Base-by-base conservation (phyloP, 2,888 invertebrate genomes). In the Agrotis segetum region DNA sequence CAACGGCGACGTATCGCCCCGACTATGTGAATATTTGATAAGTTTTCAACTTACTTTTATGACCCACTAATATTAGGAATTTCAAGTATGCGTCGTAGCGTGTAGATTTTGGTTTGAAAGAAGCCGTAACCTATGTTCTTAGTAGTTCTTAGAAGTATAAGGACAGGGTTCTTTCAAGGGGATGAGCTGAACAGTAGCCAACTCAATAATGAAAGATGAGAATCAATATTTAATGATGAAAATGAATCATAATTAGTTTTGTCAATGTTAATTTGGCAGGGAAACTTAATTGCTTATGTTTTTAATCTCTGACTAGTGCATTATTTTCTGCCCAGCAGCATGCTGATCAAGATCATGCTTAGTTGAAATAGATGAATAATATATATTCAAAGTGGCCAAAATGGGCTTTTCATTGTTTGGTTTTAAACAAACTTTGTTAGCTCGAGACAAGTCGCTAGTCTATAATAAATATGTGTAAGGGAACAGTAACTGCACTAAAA, bases 1-100 rank as follows among this genome's bases (percentile, higher is more conserved):
- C 89, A 77, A 76, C 81, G 85, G 81, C 82, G 81, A 82, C 85
- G 85, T 88, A 89, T 90, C 88, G 87, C 87, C 87, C 83, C 83
- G 90, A 90, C 90, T 92, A 91, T 89, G 92, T 92, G 93, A 94
- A 94, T 92, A 92, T 93, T 93, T 92, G 91, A 90, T 91, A 91
- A 93, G 90, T 90, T 92, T 89, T 89, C 85, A 89, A 90, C 75
- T 85, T 75, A 82, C 67, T 87, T 90, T 89, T 88, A 90, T 79
- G 83, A 84, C 68, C 66, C 74, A 72, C 77, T 82, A 74, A 78
- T 79, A 74, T 74, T 60, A 55, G 53, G 71, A 83, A 79, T 85
- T 82, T 77, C 40, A 65, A 80, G 74, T 68, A 80, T 70, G 68
- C 21, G 29, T 7, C 34, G 19, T 29, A n/a, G 19, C 55, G 24